Evolutionary conservation across 2,797 vertebrate genomes (phyloP).

Genomic region (Loriculus beryllinus): DNA sequence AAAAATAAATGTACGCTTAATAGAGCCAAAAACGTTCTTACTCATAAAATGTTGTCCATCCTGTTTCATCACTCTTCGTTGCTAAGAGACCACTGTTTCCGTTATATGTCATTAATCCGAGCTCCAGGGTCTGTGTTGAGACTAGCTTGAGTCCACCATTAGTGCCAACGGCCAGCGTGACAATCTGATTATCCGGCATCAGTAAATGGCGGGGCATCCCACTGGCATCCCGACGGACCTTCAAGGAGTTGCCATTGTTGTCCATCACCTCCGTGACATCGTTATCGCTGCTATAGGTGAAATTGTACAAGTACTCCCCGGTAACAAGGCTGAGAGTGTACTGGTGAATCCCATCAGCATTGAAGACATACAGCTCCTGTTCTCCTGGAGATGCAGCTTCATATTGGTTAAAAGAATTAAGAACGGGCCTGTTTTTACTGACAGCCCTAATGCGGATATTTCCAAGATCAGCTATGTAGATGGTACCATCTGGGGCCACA

Average conservation of each 20-base stretch:
- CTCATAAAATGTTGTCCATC: constrained; percentile 99
- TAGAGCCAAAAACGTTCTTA: constrained; percentile 80
- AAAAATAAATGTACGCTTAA: constrained; percentile 55
- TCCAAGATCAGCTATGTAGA: constrained; percentile 96
- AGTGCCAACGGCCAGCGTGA: constrained; percentile 90
- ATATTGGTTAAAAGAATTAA: constrained; percentile 86
- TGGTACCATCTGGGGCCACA: constrained; percentile 92
- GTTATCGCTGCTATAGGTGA: constrained; percentile 89
- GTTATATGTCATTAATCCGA: constrained; percentile 93
- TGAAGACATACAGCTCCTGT: constrained; percentile 97
- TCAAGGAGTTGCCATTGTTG: constrained; percentile 93
- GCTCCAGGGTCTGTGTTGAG: constrained; percentile 89
- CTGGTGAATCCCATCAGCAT: constrained; percentile 90
- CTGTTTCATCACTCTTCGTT: constrained; percentile 97
- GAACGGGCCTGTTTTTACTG: constrained; percentile 89
- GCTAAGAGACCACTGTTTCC: constrained; percentile 92
- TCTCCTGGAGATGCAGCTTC: constrained; percentile 95
- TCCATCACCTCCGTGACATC: constrained; percentile 88
- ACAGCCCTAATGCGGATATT: constrained; percentile 97
- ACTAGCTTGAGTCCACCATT: constrained; percentile 90
- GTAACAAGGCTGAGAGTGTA: constrained; percentile 96
- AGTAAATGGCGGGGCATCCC: constrained; percentile 90
- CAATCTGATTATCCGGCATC: constrained; percentile 94
- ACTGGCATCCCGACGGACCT: constrained; percentile 87
- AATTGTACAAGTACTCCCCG: constrained; percentile 94